A percentile compares a stretch with the other conserved stretches of the same genome.
Evolutionary conservation across 2,113 vertebrate species (phyloP).

Genomic region (Onychostruthus taczanowskii): DNA sequence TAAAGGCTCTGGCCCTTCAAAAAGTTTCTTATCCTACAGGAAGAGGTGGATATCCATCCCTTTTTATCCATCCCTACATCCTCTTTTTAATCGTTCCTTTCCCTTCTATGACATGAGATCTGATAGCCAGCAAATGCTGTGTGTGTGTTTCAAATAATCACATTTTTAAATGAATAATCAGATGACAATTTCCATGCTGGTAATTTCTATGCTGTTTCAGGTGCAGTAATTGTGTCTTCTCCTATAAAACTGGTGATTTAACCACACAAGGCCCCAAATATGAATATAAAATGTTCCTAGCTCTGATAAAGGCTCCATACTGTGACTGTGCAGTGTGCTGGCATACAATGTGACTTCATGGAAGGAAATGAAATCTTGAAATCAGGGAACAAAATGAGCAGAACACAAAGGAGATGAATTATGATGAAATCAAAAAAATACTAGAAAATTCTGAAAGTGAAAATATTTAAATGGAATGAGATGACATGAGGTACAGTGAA

Average conservation of each 20-base stretch:
- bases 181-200: neutral
- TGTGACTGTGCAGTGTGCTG: neutral
- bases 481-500: neutral
- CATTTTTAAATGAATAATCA: neutral
- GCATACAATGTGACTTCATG: neutral
- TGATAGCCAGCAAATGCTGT: neutral
- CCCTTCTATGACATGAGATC: neutral
- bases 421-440: neutral
- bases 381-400: neutral
- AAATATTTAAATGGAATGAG: neutral
- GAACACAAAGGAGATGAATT: neutral
- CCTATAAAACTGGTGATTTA: neutral
- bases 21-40: neutral
- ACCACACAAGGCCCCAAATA: neutral
- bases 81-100: neutral
- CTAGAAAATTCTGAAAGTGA: neutral
- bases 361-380: neutral
- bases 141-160: neutral
- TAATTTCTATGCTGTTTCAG: neutral
- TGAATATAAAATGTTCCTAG: neutral
- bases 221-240: accelerated
- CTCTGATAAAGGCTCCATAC: neutral
- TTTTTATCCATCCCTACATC: neutral
- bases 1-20: neutral
- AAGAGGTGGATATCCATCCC: neutral